Evolutionary conservation across 2,797 vertebrate species (phyloP).

Genomic region (Apogon hyalosoma): DNA sequence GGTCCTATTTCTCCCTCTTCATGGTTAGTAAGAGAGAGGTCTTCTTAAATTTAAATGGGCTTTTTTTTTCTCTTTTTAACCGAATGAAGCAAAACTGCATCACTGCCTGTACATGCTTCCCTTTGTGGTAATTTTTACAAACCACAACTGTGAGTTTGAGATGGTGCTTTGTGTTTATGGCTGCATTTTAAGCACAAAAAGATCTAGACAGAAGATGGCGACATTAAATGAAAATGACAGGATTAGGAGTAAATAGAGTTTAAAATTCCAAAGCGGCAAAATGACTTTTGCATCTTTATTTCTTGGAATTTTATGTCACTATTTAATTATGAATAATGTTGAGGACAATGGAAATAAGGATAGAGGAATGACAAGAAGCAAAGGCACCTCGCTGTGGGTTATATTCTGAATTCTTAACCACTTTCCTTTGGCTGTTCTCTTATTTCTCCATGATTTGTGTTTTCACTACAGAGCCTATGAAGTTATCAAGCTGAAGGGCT

Average conservation of each 20-base stretch:
- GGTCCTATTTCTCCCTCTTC: no score
- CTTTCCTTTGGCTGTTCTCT: background rate
- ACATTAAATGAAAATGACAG: background rate
- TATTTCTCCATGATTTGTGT: conserved; percentile 8
- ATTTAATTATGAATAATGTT: no score
- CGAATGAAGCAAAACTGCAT: background rate
- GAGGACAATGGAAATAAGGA: no score
- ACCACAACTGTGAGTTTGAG: background rate
- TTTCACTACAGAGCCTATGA: conserved; percentile 90
- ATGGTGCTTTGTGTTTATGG: background rate
- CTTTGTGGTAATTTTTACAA: background rate
- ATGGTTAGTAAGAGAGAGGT: background rate
- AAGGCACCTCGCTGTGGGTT: no score
- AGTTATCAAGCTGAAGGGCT: conserved; percentile 97
- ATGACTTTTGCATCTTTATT: background rate
- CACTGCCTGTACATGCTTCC: background rate
- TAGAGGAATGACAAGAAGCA: no score
- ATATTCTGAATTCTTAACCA: no score
- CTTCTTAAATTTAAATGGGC: background rate
- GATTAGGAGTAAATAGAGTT: background rate
- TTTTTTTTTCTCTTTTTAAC: background rate
- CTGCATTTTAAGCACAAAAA: background rate
- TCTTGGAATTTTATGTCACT: no score
- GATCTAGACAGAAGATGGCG: background rate
- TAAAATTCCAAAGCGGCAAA: background rate